These are phyloP conservation scores for Idaea dimidiata DNA, from an alignment of 2,888 invertebrate species.

Conservation along the genomic window DNA sequence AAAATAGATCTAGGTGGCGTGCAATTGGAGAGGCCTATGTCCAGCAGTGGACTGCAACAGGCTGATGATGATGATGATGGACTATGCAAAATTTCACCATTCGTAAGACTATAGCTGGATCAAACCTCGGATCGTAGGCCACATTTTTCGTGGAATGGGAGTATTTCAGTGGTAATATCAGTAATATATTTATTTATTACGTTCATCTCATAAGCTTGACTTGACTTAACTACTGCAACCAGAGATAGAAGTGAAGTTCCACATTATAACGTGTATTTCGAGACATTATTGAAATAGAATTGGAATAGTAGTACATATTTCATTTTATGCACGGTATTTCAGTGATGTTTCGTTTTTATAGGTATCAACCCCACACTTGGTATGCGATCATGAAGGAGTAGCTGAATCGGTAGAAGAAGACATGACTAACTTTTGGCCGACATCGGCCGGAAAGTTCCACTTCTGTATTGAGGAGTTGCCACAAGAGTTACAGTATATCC, in stretches of 20 bases:
- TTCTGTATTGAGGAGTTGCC: conserved; percentile 94
- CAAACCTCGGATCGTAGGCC: too few relatives aligned
- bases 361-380: conserved; percentile 88
- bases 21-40: too few relatives aligned
- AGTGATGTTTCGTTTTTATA: conserved; percentile 34
- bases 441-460: conserved; percentile 95
- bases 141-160: too few relatives aligned
- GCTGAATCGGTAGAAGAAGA: conserved; percentile 87
- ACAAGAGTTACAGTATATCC: conserved; percentile 95
- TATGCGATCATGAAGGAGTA: conserved; percentile 88
- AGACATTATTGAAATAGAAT: not conserved
- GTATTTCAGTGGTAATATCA: too few relatives aligned
- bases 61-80: too few relatives aligned
- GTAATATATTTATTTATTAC: too few relatives aligned
- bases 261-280: not conserved
- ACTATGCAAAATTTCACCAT: not conserved
- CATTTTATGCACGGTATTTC: not conserved
- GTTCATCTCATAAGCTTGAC: too few relatives aligned
- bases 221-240: not conserved
- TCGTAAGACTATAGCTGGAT: too few relatives aligned
- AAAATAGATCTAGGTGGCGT: too few relatives aligned
- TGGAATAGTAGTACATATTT: not conserved
- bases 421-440: conserved; percentile 94
- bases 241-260: not conserved
- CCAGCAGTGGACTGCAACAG: too few relatives aligned